Conservation (phyloP, 2,113 vertebrate species). For the Rhea americana region DNA sequence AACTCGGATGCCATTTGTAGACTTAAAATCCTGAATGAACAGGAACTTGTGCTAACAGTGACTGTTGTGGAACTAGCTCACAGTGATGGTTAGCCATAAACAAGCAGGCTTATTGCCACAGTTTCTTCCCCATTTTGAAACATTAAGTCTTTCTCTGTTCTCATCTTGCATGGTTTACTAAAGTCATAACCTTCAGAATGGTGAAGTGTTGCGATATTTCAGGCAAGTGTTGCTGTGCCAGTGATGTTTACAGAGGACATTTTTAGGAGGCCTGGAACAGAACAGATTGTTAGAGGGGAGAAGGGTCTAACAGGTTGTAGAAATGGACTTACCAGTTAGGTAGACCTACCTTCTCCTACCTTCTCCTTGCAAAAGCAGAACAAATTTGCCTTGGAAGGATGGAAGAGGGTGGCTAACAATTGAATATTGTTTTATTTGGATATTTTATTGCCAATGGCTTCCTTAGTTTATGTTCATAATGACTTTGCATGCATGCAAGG, state of each 20-base stretch:
- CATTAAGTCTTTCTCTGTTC: neutral
- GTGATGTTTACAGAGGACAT: neutral
- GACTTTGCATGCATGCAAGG: neutral
- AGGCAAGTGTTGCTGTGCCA: neutral
- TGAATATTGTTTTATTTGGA: neutral
- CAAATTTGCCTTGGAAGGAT: constrained; percentile 6
- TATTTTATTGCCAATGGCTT: neutral
- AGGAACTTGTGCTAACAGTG: neutral
- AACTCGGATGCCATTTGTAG: neutral
- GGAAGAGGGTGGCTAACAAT: neutral
- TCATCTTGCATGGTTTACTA: neutral
- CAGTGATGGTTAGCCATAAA: neutral
- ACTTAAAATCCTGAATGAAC: neutral
- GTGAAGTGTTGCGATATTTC: neutral
- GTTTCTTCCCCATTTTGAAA: neutral
- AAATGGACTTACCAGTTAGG: neutral
- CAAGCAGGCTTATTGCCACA: rapidly evolving
- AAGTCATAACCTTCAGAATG: neutral
- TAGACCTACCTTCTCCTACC: too few relatives aligned
- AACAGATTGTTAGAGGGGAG: neutral
- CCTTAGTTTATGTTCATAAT: neutral
- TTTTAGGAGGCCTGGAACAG: neutral
- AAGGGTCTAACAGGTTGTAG: neutral
- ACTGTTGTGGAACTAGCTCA: neutral
- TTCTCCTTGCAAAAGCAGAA: neutral